Evolutionary conservation across 2,113 vertebrate species (phyloP).

Genomic region (Gallinago jamesoni): DNA sequence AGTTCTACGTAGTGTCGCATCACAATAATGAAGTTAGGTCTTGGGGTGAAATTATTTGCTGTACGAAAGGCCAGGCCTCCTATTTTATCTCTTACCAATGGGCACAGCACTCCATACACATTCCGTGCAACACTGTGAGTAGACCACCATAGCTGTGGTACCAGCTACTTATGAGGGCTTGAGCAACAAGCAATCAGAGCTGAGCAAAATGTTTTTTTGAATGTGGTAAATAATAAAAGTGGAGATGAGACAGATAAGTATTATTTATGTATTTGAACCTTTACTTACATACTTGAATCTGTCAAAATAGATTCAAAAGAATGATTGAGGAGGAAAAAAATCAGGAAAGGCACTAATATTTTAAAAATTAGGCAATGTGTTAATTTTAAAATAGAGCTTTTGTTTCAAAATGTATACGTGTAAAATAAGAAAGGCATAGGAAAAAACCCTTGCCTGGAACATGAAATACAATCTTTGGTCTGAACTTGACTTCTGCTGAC

Average conservation of each 20-base stretch:
- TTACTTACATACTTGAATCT: background rate
- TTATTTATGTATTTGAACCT: background rate
- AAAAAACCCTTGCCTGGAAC: background rate
- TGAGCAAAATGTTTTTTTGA: background rate
- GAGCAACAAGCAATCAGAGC: background rate
- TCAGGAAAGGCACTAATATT: background rate
- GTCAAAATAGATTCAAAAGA: background rate
- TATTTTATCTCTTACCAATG: background rate
- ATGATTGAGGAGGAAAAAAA: background rate
- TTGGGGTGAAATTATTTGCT: background rate
- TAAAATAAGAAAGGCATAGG: background rate
- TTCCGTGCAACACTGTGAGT: background rate
- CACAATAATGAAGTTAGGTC: background rate
- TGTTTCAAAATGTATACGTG: background rate
- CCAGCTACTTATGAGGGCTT: background rate
- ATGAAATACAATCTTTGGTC: background rate
- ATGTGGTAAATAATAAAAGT: background rate
- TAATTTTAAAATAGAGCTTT: background rate
- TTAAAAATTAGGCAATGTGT: background rate
- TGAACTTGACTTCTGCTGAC: background rate
- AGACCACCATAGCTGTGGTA: background rate
- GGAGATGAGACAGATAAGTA: background rate
- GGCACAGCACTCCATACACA: fast-evolving
- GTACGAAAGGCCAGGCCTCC: background rate
- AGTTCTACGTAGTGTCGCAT: background rate